Evolutionary conservation across 2,888 invertebrate genomes (phyloP).

Genomic region (Corythucha ciliata): DNA sequence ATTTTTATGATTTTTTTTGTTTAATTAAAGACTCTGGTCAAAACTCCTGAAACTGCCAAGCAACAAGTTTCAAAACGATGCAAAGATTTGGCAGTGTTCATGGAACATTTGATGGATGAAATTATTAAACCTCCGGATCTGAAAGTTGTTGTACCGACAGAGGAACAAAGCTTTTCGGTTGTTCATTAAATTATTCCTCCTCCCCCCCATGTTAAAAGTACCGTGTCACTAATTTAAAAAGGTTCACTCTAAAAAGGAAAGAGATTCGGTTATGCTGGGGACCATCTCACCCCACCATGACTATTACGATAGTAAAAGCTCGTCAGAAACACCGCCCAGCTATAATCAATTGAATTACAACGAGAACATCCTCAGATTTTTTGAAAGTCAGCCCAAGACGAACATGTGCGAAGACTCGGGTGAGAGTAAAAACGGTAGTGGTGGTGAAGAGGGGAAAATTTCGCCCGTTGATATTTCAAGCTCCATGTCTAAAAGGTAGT

Average conservation of each 20-base stretch:
- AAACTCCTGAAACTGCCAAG: conserved; percentile 51
- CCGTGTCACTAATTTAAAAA: conserved; percentile 49
- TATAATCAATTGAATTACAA: conserved; percentile 80
- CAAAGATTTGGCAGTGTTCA: conserved; percentile 61
- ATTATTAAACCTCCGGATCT: conserved; percentile 50
- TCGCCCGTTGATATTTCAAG: conserved; percentile 28
- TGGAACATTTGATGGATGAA: conserved; percentile 65
- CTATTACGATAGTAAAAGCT: conserved; percentile 66
- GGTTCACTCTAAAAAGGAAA: conserved; percentile 58
- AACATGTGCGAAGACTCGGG: conserved; percentile 45
- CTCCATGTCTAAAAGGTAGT: conserved; percentile 28
- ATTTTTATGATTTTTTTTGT: conserved; percentile 2
- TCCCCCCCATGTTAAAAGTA: not conserved
- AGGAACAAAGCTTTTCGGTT: conserved; percentile 51
- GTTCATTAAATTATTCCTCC: not conserved
- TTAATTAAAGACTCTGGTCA: conserved; percentile 42
- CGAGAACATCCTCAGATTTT: conserved; percentile 64
- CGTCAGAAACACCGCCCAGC: conserved; percentile 68
- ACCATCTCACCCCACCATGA: conserved; percentile 79
- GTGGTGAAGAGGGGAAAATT: conserved; percentile 39
- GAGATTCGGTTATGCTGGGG: conserved; percentile 71
- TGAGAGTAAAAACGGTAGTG: conserved; percentile 34
- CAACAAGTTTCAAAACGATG: conserved; percentile 59
- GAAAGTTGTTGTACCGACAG: conserved; percentile 49
- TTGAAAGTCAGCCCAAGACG: conserved; percentile 57